These are phyloP conservation scores for Bettongia penicillata DNA, from an alignment of 2,113 vertebrate genomes.

Conservation along the genomic window DNA sequence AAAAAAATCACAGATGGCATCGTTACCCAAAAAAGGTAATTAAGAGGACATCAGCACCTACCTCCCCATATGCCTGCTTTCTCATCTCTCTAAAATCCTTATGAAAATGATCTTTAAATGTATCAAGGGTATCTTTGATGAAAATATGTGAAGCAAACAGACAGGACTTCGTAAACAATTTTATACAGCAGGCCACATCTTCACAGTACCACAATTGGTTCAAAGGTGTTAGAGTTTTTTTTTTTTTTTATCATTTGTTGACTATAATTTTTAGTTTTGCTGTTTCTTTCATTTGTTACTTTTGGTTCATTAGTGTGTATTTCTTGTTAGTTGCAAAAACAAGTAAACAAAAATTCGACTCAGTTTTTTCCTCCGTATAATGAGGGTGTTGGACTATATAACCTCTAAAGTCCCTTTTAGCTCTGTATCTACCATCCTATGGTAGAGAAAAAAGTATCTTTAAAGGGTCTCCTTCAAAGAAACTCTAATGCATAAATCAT, in stretches of 20 bases:
- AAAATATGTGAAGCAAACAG: neutral
- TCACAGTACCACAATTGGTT: neutral
- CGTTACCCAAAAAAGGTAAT: neutral
- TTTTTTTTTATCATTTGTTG: neutral
- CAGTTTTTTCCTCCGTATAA: neutral
- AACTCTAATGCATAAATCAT: neutral
- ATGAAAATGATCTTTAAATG: neutral
- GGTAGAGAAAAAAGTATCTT: neutral
- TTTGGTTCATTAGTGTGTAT: neutral
- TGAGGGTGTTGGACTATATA: neutral
- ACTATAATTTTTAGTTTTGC: neutral
- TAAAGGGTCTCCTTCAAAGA: neutral
- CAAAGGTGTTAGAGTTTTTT: neutral
- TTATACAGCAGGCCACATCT: neutral
- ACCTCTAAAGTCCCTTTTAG: neutral
- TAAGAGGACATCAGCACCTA: neutral
- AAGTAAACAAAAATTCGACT: neutral
- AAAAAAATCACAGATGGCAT: neutral
- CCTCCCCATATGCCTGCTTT: neutral
- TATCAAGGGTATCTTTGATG: neutral
- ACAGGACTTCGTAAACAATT: neutral
- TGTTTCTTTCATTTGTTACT: neutral
- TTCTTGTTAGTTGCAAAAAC: neutral
- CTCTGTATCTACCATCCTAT: neutral
- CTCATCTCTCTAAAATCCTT: slow-evolving; percentile 1